Conservation (phyloP, 2,888 invertebrate genomes). For the Andrena chrysosceles region DNA sequence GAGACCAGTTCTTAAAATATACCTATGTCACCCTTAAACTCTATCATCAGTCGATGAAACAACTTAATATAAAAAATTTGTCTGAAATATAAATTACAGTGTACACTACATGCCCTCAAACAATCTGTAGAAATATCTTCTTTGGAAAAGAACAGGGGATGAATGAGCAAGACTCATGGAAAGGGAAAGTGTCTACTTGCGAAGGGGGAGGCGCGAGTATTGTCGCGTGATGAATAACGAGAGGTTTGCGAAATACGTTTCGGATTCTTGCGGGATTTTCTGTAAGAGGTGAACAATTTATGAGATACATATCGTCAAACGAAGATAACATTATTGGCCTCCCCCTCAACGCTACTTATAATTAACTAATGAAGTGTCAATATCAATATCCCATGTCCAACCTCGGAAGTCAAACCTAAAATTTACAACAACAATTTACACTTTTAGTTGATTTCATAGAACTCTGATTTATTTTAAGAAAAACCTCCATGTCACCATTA, state of each 20-base stretch:
- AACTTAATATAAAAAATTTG: constrained; percentile 60
- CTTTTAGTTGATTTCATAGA: neutral
- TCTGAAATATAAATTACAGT: constrained; percentile 35
- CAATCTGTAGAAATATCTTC: constrained; percentile 70
- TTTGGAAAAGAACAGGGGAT: constrained; percentile 60
- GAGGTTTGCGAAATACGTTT: constrained; percentile 82
- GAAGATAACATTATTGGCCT: too few relatives aligned
- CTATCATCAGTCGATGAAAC: too few relatives aligned
- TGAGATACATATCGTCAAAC: too few relatives aligned
- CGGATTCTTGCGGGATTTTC: constrained; percentile 19
- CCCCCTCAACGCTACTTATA: too few relatives aligned
- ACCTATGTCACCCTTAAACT: too few relatives aligned
- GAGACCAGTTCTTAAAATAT: too few relatives aligned
- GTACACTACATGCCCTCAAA: too few relatives aligned
- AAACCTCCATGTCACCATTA: neutral
- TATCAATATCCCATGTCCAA: too few relatives aligned
- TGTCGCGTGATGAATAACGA: constrained; percentile 80
- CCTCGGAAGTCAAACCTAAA: neutral
- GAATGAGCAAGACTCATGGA: constrained; percentile 57
- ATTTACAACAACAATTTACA: constrained; percentile 46
- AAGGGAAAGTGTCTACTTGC: constrained; percentile 55
- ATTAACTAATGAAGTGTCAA: too few relatives aligned
- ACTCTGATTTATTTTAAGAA: neutral
- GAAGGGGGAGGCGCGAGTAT: constrained; percentile 49
- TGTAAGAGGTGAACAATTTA: too few relatives aligned